Evolutionary conservation across 1,140 invertebrate species (phyloP), one percentile per base, ranked within the genome.

Genomic region (Drosophila jambulina): DNA sequence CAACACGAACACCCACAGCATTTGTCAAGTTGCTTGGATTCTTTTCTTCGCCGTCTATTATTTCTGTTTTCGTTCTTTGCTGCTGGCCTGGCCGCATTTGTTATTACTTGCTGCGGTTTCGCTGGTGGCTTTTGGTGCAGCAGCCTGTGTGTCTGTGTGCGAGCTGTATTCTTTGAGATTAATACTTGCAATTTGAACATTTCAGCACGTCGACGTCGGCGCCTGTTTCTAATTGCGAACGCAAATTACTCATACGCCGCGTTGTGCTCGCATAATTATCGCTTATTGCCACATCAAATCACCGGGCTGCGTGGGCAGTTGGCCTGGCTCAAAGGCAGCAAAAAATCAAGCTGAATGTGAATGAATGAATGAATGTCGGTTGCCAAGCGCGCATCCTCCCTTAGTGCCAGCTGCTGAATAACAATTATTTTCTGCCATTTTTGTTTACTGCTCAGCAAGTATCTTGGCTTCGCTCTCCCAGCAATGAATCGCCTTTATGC

Each of bases 401-500:
- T 56, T 56, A 38, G 38, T 56, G 58, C 49, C 78, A 53, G 49
- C 61, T 72, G 81, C 64, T 84, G 85, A 85, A 90, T 87, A 87
- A 81, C 72, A 88, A 88, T 87, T 88, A 87, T 77, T 38, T 38
- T 42, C 76, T 77, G 80, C 72, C 63, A 84, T 77, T 68, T 87
- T 56, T 76, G 75, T 78, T 82, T 90, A 88, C 90, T 88, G 85
- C 84, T 90, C 75, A 84, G 80, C 85, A 84, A 90, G 81, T 85
- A 88, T 75, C 67, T 32, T 48, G 38, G 61, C 53, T 60, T 38
- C 49, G 80, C 80, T 65, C 77, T 90, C 78, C 48, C 75, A 74
- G 82, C 78, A 85, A 90, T 90, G 86, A 85, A 90, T 90, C 78
- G 86, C 75, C 83, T 90, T 90, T 90, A 90, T 90, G 85, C 85